A percentile compares a stretch with the other conserved stretches of the same genome.
These are phyloP conservation scores for Clarias batrachus DNA, from an alignment of 2,113 vertebrate genomes.

Conservation along the genomic window DNA sequence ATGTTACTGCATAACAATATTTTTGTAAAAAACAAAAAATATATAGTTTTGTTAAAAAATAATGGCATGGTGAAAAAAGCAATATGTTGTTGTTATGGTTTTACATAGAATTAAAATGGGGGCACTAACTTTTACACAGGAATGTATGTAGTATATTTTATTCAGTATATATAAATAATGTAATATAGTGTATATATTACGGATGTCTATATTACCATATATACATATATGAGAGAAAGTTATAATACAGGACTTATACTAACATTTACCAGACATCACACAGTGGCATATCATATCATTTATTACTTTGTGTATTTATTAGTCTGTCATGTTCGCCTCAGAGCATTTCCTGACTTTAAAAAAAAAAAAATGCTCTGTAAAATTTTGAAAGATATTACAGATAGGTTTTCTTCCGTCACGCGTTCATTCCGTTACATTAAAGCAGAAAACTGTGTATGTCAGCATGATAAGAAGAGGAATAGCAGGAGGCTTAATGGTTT, in stretches of 20 bases:
- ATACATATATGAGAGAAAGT: not conserved
- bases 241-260: not conserved
- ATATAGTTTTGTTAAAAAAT: too few species aligned
- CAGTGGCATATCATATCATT: not conserved
- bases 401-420: not conserved
- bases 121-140: too few species aligned
- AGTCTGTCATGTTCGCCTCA: not conserved
- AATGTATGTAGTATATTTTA: too few species aligned
- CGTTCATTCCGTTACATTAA: not conserved
- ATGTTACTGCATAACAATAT: too few species aligned
- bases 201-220: too few species aligned
- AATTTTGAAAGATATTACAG: not conserved
- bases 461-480: constrained; percentile 6
- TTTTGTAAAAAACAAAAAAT: too few species aligned
- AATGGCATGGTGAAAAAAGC: too few species aligned
- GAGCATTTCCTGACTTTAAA: not conserved
- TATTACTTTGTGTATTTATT: not conserved
- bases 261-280: not conserved
- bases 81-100: too few species aligned
- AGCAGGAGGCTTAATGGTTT: constrained; percentile 14
- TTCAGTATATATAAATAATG: too few species aligned
- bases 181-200: too few species aligned
- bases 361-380: not conserved
- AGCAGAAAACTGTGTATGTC: not conserved
- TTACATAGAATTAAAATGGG: too few species aligned